These are phyloP conservation scores for Agrotis exclamationis DNA, from an alignment of 2,888 invertebrate genomes.

Conservation along the genomic window DNA sequence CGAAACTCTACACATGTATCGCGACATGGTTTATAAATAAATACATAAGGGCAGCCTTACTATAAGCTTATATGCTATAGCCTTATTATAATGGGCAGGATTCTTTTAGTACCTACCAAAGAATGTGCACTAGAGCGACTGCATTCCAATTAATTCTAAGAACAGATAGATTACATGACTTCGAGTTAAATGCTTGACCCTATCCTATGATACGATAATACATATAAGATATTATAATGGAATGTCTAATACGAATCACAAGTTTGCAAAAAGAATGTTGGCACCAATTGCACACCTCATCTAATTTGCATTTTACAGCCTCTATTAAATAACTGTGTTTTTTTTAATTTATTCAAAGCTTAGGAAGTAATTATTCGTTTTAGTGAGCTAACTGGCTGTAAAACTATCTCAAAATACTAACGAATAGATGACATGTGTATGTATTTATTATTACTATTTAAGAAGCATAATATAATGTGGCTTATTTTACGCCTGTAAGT, in stretches of 20 bases:
- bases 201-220: not conserved
- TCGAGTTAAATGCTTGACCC: conserved; percentile 12
- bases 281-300: not conserved
- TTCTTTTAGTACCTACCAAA: conserved; percentile 2
- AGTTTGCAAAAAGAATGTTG: not conserved
- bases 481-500: too few relatives aligned
- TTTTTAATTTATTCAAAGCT: not conserved
- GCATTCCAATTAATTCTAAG: conserved; percentile 45
- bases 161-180: conserved; percentile 41
- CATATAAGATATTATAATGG: conserved; percentile 26
- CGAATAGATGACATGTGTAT: conserved; percentile 23
- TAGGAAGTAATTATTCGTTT: conserved; percentile 21
- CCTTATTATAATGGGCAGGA: conserved; percentile 7
- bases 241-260: not conserved
- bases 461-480: conserved; percentile 7
- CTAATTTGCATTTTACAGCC: not conserved
- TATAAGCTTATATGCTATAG: too few relatives aligned
- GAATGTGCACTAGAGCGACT: conserved; percentile 11
- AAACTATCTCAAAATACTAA: conserved; percentile 11
- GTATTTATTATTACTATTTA: conserved; percentile 6
- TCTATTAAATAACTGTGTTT: not conserved
- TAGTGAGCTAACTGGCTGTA: conserved; percentile 7
- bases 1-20: conserved; percentile 74
- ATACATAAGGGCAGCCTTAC: not conserved
- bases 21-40: conserved; percentile 26